Evolutionary conservation across 2,888 invertebrate genomes (phyloP).

Genomic region (Trichogramma dendrolimi): DNA sequence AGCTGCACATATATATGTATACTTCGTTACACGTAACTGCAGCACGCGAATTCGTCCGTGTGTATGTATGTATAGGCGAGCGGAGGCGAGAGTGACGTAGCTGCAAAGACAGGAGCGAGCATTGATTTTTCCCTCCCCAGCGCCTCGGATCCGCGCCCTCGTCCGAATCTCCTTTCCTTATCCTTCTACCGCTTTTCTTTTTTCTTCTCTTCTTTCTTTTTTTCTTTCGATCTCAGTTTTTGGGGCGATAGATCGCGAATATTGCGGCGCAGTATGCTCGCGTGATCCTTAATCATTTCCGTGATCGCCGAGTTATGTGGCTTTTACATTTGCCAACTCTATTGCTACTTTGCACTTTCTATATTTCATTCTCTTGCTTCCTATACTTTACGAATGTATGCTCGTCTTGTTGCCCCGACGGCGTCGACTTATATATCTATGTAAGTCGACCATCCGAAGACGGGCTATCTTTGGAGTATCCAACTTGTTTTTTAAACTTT

Average conservation of each 20-base stretch:
- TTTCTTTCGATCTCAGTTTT: background rate
- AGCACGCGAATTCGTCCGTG: background rate
- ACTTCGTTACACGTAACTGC: too few species aligned
- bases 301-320: too few species aligned
- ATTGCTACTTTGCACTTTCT: background rate
- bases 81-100: slow-evolving; percentile 4
- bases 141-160: slow-evolving; percentile 31
- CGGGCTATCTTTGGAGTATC: too few species aligned
- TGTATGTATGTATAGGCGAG: background rate
- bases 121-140: slow-evolving; percentile 38
- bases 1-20: too few species aligned
- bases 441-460: too few species aligned
- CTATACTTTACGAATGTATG: background rate
- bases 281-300: too few species aligned
- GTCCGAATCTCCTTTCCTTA: slow-evolving; percentile 3
- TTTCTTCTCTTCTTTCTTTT: background rate
- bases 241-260: too few species aligned
- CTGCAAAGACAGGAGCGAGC: slow-evolving; percentile 32
- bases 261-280: too few species aligned
- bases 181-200: background rate
- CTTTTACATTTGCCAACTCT: background rate
- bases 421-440: too few species aligned
- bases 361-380: background rate
- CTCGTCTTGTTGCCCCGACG: background rate
- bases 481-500: too few species aligned